Percentiles rank a stretch among this genome's conserved stretches.
phyloP scores from a whole-genome alignment of 1,140 invertebrate species.

The Leucophenga varia region DNA sequence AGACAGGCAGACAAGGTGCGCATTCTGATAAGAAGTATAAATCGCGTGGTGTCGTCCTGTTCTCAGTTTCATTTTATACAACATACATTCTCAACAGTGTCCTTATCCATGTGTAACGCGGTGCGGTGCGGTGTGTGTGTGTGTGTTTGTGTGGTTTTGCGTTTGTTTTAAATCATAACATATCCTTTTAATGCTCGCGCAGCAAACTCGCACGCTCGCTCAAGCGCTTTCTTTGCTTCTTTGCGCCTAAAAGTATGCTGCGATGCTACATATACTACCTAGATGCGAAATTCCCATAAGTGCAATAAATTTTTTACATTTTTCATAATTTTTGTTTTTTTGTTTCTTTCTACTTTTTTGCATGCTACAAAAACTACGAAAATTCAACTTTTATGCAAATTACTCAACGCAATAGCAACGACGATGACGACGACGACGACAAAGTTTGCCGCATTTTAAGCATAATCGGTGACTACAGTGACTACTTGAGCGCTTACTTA shows the following conservation, averaged over 20 bases:
- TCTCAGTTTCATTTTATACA: too few relatives aligned
- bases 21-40: conserved; percentile 12
- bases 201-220: too few relatives aligned
- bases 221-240: background rate
- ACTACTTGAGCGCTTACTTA: too few relatives aligned
- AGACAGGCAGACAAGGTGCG: conserved; percentile 12
- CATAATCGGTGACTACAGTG: too few relatives aligned
- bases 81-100: too few relatives aligned
- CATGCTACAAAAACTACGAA: background rate
- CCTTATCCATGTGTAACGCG: too few relatives aligned
- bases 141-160: too few relatives aligned
- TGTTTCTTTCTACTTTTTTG: conserved; percentile 1
- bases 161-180: conserved; percentile 13
- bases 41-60: too few relatives aligned
- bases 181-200: conserved; percentile 16
- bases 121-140: too few relatives aligned
- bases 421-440: too few relatives aligned
- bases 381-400: conserved; percentile 16
- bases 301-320: conserved; percentile 24
- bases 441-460: too few relatives aligned
- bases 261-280: conserved; percentile 21
- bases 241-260: background rate
- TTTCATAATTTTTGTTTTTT: background rate
- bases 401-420: too few relatives aligned
- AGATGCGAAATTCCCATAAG: conserved; percentile 27